phyloP scores from a whole-genome alignment of 2,797 vertebrate species.

The Rhynchonycteris naso region DNA sequence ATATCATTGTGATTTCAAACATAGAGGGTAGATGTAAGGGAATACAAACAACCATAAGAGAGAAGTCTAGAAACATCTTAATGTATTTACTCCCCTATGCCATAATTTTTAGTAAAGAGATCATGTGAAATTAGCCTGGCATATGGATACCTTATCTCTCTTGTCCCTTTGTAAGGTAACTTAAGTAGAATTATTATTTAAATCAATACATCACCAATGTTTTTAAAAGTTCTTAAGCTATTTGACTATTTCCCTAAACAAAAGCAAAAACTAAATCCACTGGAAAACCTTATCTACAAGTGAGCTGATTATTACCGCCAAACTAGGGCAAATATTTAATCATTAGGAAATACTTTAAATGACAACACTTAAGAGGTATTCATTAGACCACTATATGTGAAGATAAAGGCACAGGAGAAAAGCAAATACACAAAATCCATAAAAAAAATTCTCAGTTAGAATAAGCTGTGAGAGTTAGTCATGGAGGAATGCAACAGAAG shows the following conservation, averaged over 20 bases:
- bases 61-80: conserved; percentile 31
- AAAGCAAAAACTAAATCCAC: conserved; percentile 34
- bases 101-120: not conserved
- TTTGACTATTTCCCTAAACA: conserved; percentile 17
- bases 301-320: not conserved
- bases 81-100: not conserved
- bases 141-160: not conserved
- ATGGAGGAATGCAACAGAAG: conserved; percentile 8
- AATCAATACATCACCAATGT: not conserved
- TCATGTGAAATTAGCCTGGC: not conserved
- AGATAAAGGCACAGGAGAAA: not conserved
- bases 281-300: not conserved
- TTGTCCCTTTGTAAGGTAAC: not conserved
- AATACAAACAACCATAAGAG: not conserved
- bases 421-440: not conserved
- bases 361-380: not conserved
- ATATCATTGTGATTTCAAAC: not conserved
- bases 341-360: not conserved
- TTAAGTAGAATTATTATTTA: not conserved
- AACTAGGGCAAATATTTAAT: conserved; percentile 27
- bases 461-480: not conserved
- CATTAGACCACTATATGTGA: not conserved
- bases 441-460: not conserved
- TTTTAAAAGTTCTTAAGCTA: conserved; percentile 24
- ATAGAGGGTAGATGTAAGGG: not conserved